Evolutionary conservation across 2,113 vertebrate genomes (phyloP).

Genomic region (Gobius niger): DNA sequence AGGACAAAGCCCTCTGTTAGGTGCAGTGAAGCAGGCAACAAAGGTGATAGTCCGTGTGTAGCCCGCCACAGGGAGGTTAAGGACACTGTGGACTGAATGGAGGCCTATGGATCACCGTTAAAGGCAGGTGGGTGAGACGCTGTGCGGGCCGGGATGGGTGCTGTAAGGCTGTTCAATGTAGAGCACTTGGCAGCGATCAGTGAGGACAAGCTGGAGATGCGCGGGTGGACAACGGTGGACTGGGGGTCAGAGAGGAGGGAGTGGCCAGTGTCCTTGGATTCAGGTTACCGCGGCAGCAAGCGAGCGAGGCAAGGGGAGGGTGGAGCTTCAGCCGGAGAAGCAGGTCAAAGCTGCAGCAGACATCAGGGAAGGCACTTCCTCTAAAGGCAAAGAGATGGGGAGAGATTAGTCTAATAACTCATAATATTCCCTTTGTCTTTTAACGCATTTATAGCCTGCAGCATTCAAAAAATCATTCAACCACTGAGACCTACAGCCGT

Average conservation of each 20-base stretch:
- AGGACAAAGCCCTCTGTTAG: constrained; percentile 44
- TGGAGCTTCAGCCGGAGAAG: constrained; percentile 78
- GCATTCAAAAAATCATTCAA: constrained; percentile 29
- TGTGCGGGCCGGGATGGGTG: constrained; percentile 49
- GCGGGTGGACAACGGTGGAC: constrained; percentile 52
- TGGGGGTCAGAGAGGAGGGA: constrained; percentile 49
- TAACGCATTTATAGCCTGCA: constrained; percentile 18
- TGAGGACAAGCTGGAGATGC: constrained; percentile 39
- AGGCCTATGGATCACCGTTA: constrained; percentile 59
- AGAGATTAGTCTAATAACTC: constrained; percentile 38
- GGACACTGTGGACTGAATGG: constrained; percentile 62
- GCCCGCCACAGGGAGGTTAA: constrained; percentile 51
- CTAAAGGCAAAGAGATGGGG: constrained; percentile 63
- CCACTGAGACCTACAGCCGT: constrained; percentile 52
- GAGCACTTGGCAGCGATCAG: constrained; percentile 46
- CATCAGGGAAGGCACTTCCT: constrained; percentile 80
- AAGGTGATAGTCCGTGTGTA: constrained; percentile 58
- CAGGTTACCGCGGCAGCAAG: constrained; percentile 71
- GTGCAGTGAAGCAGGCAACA: constrained; percentile 64
- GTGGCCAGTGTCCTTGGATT: constrained; percentile 61
- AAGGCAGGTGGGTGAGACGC: constrained; percentile 66
- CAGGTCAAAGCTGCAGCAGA: constrained; percentile 82
- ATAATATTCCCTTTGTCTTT: constrained; percentile 18
- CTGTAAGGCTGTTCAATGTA: constrained; percentile 56
- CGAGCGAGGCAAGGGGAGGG: constrained; percentile 68